These are phyloP conservation scores for Jordanella pulchra DNA, from an alignment of 2,797 vertebrate genomes.

Conservation along the genomic window DNA sequence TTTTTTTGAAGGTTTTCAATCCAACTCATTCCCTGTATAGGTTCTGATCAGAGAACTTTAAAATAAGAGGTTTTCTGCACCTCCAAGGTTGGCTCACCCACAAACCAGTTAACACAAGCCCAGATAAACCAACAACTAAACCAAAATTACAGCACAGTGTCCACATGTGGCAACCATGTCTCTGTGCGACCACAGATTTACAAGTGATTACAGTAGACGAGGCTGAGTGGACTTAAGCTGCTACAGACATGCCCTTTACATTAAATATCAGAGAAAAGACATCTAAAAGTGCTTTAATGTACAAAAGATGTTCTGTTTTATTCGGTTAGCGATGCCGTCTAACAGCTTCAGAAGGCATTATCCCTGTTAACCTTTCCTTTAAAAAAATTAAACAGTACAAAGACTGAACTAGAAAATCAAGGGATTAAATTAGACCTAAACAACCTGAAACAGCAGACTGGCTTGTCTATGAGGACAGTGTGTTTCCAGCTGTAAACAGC, in stretches of 20 bases:
- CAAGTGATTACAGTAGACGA: conserved; percentile 39
- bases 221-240: neutral
- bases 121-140: conserved; percentile 63
- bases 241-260: neutral
- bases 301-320: conserved; percentile 64
- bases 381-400: conserved; percentile 39
- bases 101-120: conserved; percentile 52
- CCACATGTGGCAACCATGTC: neutral
- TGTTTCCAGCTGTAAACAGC: conserved; percentile 23
- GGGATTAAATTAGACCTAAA: conserved; percentile 18
- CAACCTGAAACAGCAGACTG: conserved; percentile 10
- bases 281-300: conserved; percentile 12
- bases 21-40: conserved; percentile 1
- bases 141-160: conserved; percentile 69
- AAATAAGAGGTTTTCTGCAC: conserved; percentile 49
- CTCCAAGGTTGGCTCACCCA: conserved; percentile 57
- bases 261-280: neutral
- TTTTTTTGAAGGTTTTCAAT: neutral
- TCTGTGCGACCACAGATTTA: conserved; percentile 35
- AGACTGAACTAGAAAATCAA: conserved; percentile 24
- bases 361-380: conserved; percentile 65
- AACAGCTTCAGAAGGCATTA: conserved; percentile 44
- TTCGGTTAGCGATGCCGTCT: conserved; percentile 52
- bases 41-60: conserved; percentile 21
- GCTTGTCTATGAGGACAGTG: conserved; percentile 19